Conservation (phyloP, 2,113 vertebrate genomes). For the Paradoxurus hermaphroditus region DNA sequence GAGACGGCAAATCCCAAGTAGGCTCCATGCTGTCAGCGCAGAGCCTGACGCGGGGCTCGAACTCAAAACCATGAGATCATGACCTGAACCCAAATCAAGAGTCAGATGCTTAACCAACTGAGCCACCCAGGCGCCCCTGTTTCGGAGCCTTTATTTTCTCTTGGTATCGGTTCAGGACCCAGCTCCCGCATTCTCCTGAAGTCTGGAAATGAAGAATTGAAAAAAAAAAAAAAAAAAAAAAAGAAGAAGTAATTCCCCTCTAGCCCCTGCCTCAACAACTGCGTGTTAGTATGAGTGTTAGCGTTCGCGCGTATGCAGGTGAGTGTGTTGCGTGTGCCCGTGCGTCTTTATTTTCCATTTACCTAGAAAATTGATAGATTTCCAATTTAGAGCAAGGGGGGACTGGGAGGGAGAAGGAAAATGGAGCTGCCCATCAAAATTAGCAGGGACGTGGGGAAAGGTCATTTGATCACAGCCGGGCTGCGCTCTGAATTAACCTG, state of each 20-base stretch:
- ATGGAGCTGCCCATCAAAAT: slow-evolving; percentile 73
- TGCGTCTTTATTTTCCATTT: slow-evolving; percentile 65
- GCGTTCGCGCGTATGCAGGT: not conserved
- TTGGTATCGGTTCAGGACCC: not conserved
- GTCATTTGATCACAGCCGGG: slow-evolving; percentile 75
- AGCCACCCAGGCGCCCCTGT: not conserved
- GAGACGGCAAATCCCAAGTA: too few species aligned
- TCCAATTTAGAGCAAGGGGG: slow-evolving; percentile 64
- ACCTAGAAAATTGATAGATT: slow-evolving; percentile 59
- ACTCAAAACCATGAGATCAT: too few species aligned
- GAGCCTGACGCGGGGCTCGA: too few species aligned
- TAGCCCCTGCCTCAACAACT: not conserved
- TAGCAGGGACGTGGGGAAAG: slow-evolving; percentile 60
- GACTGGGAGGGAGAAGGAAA: slow-evolving; percentile 58
- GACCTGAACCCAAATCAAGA: too few species aligned
- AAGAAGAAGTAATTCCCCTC: not conserved
- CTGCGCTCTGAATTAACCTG: slow-evolving; percentile 61
- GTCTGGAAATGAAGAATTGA: not conserved
- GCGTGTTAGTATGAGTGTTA: not conserved
- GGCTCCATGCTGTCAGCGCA: too few species aligned
- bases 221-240: not conserved
- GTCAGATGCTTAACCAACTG: too few species aligned
- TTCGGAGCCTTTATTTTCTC: slow-evolving; percentile 36
- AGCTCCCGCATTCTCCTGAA: not conserved
- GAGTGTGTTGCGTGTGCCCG: slow-evolving; percentile 21